phyloP scores from a whole-genome alignment of 2,888 invertebrate species.

The Acanthosepion pharaonis region DNA sequence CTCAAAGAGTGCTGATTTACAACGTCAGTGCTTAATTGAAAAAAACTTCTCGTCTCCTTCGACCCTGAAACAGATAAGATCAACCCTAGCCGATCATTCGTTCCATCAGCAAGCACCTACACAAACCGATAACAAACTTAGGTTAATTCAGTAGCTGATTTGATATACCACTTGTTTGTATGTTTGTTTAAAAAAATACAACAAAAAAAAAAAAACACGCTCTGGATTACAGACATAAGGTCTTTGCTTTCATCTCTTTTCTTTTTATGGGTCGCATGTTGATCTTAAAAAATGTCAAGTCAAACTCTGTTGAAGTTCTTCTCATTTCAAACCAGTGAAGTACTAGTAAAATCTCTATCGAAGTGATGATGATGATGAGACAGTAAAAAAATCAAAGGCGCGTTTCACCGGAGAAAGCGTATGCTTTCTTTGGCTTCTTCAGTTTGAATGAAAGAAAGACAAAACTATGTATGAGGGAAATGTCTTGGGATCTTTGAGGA shows the following conservation, averaged over 20 bases:
- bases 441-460: too few species aligned
- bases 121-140: neutral
- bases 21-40: neutral
- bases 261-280: neutral
- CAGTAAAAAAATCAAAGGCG: too few species aligned
- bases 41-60: neutral
- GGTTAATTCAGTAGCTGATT: neutral
- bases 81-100: neutral
- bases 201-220: neutral
- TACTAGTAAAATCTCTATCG: too few species aligned
- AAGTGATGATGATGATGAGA: too few species aligned
- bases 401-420: too few species aligned
- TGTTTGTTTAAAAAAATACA: too few species aligned
- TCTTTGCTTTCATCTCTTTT: neutral
- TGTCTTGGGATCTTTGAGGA: too few species aligned
- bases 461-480: too few species aligned
- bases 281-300: too few species aligned
- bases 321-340: too few species aligned
- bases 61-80: slow-evolving; percentile 2
- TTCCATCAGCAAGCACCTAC: neutral
- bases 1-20: neutral
- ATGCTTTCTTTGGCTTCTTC: too few species aligned
- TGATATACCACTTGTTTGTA: neutral
- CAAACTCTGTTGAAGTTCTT: too few species aligned
- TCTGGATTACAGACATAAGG: neutral